These are phyloP conservation scores for Palythoa heliodiscus DNA, from an alignment of 92 coral and sea anemone species.

Conservation along the genomic window DNA sequence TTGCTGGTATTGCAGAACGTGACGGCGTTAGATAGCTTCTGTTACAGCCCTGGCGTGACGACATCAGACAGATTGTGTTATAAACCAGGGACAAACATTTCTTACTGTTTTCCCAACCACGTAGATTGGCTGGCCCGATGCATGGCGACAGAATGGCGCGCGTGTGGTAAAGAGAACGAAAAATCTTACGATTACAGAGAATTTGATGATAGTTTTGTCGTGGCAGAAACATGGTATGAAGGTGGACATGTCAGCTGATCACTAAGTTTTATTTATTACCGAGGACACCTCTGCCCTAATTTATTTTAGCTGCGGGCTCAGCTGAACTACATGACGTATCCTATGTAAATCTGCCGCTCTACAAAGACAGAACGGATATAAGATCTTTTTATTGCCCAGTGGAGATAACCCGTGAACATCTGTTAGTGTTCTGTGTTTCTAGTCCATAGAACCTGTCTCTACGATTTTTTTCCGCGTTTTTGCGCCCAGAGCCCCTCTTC, in stretches of 20 bases:
- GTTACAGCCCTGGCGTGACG: not conserved
- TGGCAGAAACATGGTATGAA: not conserved
- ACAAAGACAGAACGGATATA: too few species aligned
- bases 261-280: not conserved
- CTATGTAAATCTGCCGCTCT: too few species aligned
- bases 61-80: not conserved
- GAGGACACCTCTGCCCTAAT: not conserved
- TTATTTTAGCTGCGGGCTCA: slow-evolving; percentile 9
- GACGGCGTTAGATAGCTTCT: slow-evolving; percentile 29
- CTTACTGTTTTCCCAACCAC: not conserved
- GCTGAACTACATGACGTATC: not conserved
- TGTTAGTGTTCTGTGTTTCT: too few species aligned
- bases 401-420: too few species aligned
- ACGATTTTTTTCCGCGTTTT: too few species aligned
- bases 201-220: not conserved
- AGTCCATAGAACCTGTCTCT: too few species aligned
- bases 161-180: not conserved
- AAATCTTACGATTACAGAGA: not conserved
- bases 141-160: not conserved
- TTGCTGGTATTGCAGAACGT: slow-evolving; percentile 81
- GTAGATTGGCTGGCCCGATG: not conserved
- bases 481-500: too few species aligned
- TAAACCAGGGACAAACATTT: not conserved
- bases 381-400: too few species aligned
- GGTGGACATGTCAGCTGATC: not conserved